phyloP scores from a whole-genome alignment of 2,797 vertebrate species.

The Apodemus agrarius region DNA sequence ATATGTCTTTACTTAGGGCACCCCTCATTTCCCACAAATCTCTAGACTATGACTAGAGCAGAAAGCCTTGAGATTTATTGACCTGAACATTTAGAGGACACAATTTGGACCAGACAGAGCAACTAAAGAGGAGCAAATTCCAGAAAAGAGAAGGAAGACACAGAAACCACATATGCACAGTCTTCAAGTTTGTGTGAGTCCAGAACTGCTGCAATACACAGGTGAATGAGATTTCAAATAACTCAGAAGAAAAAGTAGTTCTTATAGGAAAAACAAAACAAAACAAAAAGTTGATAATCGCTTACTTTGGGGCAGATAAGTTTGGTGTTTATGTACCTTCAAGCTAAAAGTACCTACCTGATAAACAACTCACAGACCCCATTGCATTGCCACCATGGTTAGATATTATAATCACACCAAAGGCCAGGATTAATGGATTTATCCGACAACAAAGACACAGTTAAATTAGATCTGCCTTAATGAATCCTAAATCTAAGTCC shows the following conservation, averaged over 20 bases:
- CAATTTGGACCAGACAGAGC: neutral
- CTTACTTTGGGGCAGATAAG: neutral
- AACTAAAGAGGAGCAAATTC: neutral
- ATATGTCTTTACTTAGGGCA: neutral
- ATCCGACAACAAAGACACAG: constrained; percentile 19
- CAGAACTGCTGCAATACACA: neutral
- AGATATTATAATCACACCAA: neutral
- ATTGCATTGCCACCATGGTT: neutral
- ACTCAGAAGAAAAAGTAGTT: neutral
- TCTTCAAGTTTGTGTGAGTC: constrained; percentile 25
- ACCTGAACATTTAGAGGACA: constrained; percentile 48
- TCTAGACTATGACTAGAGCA: neutral
- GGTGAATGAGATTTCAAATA: constrained; percentile 24
- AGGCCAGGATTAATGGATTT: neutral
- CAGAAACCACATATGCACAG: neutral
- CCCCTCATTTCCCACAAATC: neutral
- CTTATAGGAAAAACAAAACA: neutral
- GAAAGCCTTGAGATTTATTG: constrained; percentile 21
- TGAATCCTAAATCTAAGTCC: constrained; percentile 12
- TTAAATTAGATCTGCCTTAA: neutral
- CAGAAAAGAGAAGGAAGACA: neutral
- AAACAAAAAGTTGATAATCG: constrained; percentile 30
- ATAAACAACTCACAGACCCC: neutral
- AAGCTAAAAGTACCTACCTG: neutral
- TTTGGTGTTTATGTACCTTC: neutral